Conservation (phyloP, 2,113 vertebrate genomes). For the Colossoma macropomum region DNA sequence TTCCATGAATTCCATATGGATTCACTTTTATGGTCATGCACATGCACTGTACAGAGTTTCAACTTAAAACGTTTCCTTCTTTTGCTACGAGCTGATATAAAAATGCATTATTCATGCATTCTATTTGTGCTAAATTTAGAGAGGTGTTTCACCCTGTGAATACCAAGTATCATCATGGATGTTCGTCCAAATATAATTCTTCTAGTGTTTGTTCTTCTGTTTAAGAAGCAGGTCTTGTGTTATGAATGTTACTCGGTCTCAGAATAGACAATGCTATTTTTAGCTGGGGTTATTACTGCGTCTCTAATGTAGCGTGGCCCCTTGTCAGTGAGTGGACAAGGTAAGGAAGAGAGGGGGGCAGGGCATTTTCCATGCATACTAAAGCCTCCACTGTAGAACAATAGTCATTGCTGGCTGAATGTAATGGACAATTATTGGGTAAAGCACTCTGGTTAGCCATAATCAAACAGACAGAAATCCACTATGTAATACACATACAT, state of each 20-base stretch:
- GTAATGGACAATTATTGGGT: background rate
- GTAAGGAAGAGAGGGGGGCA: slow-evolving; percentile 4
- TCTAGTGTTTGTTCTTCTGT: slow-evolving; percentile 43
- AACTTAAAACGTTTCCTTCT: background rate
- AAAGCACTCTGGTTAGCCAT: background rate
- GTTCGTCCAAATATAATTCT: slow-evolving; percentile 18
- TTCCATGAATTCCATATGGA: no score
- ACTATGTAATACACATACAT: no score
- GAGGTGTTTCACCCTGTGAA: background rate
- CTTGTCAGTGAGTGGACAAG: slow-evolving; percentile 37
- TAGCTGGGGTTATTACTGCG: slow-evolving; percentile 49
- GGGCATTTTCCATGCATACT: slow-evolving; percentile 14
- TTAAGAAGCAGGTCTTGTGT: slow-evolving; percentile 41
- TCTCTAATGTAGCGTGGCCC: slow-evolving; percentile 46
- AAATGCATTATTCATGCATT: slow-evolving; percentile 8
- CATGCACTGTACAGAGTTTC: background rate
- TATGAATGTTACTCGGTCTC: slow-evolving; percentile 29
- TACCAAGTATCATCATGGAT: background rate
- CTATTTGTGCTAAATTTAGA: slow-evolving; percentile 18
- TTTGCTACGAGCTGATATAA: background rate
- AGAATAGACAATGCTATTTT: slow-evolving; percentile 52
- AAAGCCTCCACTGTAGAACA: slow-evolving; percentile 22
- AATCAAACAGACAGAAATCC: no score
- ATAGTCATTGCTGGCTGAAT: background rate
- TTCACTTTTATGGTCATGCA: background rate